A percentile compares a stretch with the other conserved stretches of the same genome.
Conservation (phyloP, 2,113 vertebrate species). For the Glaucomys volans region DNA sequence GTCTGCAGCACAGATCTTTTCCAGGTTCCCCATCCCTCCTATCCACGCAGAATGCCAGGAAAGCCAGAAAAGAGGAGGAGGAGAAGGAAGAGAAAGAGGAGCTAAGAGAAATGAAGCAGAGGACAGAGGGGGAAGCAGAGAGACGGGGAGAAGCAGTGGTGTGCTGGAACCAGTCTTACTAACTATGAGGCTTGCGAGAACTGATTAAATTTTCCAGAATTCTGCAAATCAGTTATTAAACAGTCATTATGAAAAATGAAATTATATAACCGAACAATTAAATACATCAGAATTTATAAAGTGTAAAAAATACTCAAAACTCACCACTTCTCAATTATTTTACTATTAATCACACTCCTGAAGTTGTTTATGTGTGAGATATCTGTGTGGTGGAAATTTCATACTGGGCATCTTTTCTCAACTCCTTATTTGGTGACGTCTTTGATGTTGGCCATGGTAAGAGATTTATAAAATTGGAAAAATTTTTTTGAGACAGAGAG, state of each 20-base stretch:
- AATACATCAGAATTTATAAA: background rate
- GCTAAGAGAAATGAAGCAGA: background rate
- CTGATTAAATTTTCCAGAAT: slow-evolving; percentile 3
- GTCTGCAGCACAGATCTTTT: background rate
- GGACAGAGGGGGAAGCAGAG: background rate
- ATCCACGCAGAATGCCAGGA: background rate
- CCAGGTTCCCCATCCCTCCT: background rate
- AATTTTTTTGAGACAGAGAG: too few species aligned
- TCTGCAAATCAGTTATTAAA: slow-evolving; percentile 43
- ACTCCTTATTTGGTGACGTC: background rate
- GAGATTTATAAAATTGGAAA: background rate
- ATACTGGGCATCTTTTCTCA: background rate
- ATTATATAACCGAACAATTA: background rate
- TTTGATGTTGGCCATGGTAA: background rate
- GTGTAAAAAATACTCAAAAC: background rate
- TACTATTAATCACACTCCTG: background rate
- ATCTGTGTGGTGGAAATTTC: background rate
- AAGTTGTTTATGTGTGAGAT: background rate
- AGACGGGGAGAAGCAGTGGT: accelerated
- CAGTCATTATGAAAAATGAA: slow-evolving; percentile 47
- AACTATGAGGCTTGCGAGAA: background rate
- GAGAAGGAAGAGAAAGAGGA: background rate
- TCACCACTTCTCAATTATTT: background rate
- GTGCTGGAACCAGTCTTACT: background rate
- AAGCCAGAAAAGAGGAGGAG: background rate